Conservation (phyloP, 1,140 invertebrate species). For the Lucilia cuprina region DNA sequence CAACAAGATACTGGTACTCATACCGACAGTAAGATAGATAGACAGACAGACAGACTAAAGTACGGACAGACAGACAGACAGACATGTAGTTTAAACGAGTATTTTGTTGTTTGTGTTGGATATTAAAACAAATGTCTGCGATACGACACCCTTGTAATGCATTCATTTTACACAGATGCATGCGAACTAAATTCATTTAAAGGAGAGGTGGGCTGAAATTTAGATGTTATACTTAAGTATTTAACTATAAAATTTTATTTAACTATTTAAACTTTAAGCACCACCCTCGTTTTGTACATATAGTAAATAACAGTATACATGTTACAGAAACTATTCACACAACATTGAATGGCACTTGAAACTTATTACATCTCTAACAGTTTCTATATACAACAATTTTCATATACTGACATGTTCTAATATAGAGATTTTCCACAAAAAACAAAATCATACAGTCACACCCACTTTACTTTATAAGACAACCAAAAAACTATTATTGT, state of each 20-base stretch:
- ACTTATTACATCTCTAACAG: neutral
- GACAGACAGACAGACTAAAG: too few relatives aligned
- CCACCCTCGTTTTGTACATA: neutral
- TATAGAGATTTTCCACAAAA: too few relatives aligned
- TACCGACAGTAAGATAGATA: too few relatives aligned
- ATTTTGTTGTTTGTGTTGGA: neutral
- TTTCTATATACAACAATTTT: neutral
- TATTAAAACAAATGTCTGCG: neutral
- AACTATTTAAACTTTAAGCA: too few relatives aligned
- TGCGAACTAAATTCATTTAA: too few relatives aligned
- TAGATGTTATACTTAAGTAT: too few relatives aligned
- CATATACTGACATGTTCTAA: neutral
- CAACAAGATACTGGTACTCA: neutral
- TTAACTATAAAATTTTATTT: too few relatives aligned
- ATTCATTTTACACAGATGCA: too few relatives aligned
- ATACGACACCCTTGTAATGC: too few relatives aligned
- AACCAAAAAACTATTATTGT: neutral
- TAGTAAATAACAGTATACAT: neutral
- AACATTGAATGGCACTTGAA: slow-evolving; percentile 1
- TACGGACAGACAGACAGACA: too few relatives aligned
- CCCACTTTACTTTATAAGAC: neutral
- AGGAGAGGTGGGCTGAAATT: too few relatives aligned
- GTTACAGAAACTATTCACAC: neutral
- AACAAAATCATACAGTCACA: neutral
- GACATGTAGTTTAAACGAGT: too few relatives aligned